Evolutionary conservation across 2,888 invertebrate genomes (phyloP).

Genomic region (Eubasilissa splendida): DNA sequence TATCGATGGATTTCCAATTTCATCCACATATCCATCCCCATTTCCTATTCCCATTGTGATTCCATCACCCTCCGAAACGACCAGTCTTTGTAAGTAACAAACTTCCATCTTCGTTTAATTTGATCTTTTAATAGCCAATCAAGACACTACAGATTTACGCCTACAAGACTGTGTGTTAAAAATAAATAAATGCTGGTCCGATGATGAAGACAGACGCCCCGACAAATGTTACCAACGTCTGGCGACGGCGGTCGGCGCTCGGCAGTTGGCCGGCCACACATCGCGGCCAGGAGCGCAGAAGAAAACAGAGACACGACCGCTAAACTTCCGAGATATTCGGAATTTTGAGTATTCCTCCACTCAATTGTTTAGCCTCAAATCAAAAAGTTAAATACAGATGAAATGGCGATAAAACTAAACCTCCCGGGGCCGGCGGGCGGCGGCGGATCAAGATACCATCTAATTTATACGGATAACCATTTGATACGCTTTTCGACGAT

Average conservation of each 20-base stretch:
- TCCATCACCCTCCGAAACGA: too few species aligned
- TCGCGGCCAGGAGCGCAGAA: neutral
- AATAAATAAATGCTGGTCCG: neutral
- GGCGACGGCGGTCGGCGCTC: neutral
- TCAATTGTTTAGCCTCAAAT: slow-evolving; percentile 22
- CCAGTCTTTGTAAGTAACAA: too few species aligned
- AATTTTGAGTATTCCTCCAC: slow-evolving; percentile 31
- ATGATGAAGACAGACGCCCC: neutral
- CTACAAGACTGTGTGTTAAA: too few species aligned
- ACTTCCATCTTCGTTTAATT: too few species aligned
- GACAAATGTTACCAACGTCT: neutral
- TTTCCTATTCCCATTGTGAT: too few species aligned
- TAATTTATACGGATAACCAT: slow-evolving; percentile 14
- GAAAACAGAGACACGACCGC: slow-evolving; percentile 14
- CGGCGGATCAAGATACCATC: slow-evolving; percentile 13
- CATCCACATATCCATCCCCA: too few species aligned
- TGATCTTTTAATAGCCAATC: too few species aligned
- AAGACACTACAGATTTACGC: too few species aligned
- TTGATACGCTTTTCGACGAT: neutral
- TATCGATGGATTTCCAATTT: too few species aligned
- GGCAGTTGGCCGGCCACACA: slow-evolving; percentile 1
- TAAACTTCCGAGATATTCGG: neutral
- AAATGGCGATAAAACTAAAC: neutral
- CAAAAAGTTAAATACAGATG: neutral
- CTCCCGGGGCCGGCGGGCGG: neutral